phyloP scores from a whole-genome alignment of 2,888 invertebrate species.

The Andrena flavipes region DNA sequence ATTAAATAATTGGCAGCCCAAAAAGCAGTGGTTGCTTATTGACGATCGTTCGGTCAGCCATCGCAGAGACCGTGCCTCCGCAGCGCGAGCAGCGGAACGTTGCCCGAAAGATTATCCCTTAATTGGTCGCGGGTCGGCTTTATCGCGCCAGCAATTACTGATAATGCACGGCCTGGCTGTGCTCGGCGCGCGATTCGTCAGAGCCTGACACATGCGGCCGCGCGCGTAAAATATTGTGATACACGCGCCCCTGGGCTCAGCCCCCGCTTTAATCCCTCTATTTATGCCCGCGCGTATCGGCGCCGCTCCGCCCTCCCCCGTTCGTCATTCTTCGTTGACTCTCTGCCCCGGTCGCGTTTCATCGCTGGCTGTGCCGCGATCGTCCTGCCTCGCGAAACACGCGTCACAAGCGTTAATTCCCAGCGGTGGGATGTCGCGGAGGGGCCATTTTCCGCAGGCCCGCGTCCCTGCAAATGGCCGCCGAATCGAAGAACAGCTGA shows the following conservation, averaged over 20 bases:
- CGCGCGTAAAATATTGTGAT: constrained; percentile 23
- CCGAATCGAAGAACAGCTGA: constrained; percentile 26
- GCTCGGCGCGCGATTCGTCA: constrained; percentile 33
- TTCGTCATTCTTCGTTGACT: background rate
- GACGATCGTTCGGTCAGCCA: background rate
- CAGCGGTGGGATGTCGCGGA: too few species aligned
- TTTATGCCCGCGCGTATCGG: constrained; percentile 12
- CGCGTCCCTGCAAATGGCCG: constrained; percentile 43
- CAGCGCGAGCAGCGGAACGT: background rate
- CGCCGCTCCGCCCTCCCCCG: background rate
- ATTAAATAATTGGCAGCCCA: too few species aligned
- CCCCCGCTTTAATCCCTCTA: constrained; percentile 21
- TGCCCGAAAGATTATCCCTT: constrained; percentile 35
- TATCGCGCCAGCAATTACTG: constrained; percentile 49
- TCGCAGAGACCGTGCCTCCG: too few species aligned
- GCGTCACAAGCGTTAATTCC: background rate
- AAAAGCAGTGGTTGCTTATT: background rate
- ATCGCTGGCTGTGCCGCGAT: background rate
- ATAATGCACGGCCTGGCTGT: constrained; percentile 34
- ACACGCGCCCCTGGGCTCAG: background rate
- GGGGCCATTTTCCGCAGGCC: background rate
- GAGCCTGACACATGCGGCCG: background rate
- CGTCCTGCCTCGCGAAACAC: background rate
- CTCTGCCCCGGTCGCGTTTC: background rate
- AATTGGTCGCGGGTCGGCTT: constrained; percentile 24